Conservation (phyloP, 2,888 invertebrate species). For the Drosophila mulleri region DNA sequence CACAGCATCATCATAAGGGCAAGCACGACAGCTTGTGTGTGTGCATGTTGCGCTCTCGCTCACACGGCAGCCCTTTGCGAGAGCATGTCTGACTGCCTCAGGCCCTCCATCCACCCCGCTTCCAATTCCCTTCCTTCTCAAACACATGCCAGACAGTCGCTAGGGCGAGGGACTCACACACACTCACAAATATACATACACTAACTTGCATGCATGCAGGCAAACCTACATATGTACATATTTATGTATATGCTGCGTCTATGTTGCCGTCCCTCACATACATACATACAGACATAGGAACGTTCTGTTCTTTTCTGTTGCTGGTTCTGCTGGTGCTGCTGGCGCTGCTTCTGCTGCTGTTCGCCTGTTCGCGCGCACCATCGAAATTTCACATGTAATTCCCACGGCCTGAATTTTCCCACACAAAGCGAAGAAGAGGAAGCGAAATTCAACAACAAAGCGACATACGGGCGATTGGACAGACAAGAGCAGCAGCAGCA, state of each 20-base stretch:
- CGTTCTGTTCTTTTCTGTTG: conserved; percentile 40
- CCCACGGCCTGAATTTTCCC: conserved; percentile 85
- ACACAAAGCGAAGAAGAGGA: conserved; percentile 79
- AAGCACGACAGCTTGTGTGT: neutral
- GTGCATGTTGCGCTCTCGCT: conserved; percentile 26
- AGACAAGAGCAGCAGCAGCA: conserved; percentile 48
- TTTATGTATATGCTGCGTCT: conserved; percentile 46
- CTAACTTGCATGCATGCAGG: neutral
- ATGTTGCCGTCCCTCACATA: conserved; percentile 38
- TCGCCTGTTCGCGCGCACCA: conserved; percentile 85
- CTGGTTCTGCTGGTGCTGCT: conserved; percentile 43
- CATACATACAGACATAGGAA: conserved; percentile 12
- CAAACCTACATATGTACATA: conserved; percentile 20
- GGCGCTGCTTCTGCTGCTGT: conserved; percentile 78
- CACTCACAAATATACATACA: neutral
- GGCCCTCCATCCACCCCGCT: neutral
- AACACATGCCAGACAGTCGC: neutral
- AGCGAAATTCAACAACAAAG: conserved; percentile 70
- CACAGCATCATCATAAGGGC: conserved; percentile 64
- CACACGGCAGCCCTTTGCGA: conserved; percentile 27
- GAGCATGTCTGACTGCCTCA: conserved; percentile 4
- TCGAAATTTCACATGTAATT: conserved; percentile 85
- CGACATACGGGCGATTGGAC: conserved; percentile 64
- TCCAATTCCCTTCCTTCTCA: neutral
- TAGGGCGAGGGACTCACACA: conserved; percentile 19